Conservation (phyloP, 2,113 vertebrate genomes). For the Heterotis niloticus region DNA sequence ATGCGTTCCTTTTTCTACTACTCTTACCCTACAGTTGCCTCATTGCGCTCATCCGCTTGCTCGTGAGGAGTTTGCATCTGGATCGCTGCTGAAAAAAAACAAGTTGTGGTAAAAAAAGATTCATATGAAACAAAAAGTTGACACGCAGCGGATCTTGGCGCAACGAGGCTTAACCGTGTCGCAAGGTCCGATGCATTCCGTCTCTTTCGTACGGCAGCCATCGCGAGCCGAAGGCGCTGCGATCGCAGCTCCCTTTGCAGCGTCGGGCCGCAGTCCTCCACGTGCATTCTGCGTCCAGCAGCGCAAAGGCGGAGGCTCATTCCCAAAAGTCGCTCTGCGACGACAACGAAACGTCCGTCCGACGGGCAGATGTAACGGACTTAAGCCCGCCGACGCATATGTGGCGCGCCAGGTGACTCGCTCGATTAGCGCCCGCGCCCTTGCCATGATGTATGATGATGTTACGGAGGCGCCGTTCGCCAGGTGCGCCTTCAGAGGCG, state of each 20-base stretch:
- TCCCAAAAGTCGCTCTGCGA: constrained; percentile 59
- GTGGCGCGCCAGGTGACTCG: constrained; percentile 66
- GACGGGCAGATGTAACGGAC: constrained; percentile 67
- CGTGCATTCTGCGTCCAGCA: constrained; percentile 40
- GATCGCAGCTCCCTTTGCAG: constrained; percentile 39
- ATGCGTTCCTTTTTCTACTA: no score
- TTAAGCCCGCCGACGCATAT: constrained; percentile 65
- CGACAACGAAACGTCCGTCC: constrained; percentile 63
- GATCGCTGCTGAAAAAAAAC: no score
- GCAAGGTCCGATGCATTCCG: no score
- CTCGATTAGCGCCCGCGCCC: constrained; percentile 67
- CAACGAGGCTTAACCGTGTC: constrained; percentile 19
- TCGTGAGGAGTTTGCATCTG: no score
- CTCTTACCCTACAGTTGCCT: no score
- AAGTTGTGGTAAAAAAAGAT: not conserved
- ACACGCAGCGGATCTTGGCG: not conserved
- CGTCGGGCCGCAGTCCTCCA: not conserved
- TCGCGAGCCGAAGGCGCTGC: constrained; percentile 23
- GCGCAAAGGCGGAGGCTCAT: constrained; percentile 36
- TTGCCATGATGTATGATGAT: constrained; percentile 69
- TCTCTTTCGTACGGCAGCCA: constrained; percentile 15
- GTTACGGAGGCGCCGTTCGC: constrained; percentile 64
- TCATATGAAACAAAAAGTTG: not conserved
- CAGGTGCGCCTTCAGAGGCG: constrained; percentile 59
- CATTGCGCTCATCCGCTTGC: no score